Evolutionary conservation across 1,140 invertebrate genomes (phyloP).

Genomic region (Temnothorax curvispinosus): DNA sequence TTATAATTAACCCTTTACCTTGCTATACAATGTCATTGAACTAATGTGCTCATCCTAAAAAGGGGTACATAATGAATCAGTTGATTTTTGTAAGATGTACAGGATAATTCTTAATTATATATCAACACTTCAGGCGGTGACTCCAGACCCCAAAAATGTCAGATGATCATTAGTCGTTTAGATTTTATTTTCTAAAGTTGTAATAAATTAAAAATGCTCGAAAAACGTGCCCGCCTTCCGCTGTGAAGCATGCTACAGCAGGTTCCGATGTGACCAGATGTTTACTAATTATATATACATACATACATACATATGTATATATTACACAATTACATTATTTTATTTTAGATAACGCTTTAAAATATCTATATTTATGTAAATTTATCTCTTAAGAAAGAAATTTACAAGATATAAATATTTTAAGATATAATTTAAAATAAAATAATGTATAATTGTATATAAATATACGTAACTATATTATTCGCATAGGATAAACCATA

Average conservation of each 20-base stretch:
- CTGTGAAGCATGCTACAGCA: not conserved
- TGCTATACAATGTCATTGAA: conserved; percentile 84
- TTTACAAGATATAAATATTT: conserved; percentile 2
- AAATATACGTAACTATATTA: conserved; percentile 2
- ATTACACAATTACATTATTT: not conserved
- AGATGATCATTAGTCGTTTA: not conserved
- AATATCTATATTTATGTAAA: conserved; percentile 7
- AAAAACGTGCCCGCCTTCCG: not conserved
- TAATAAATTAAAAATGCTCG: conserved; percentile 8
- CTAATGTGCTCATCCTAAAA: conserved; percentile 84
- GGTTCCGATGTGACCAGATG: not conserved
- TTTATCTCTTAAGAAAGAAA: not conserved
- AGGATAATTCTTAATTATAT: conserved; percentile 28
- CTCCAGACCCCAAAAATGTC: conserved; percentile 48
- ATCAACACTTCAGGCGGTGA: conserved; percentile 6
- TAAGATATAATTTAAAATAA: not conserved
- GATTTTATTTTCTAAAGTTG: not conserved
- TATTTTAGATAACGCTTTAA: not conserved
- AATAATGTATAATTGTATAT: not conserved
- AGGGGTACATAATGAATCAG: conserved; percentile 77
- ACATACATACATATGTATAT: not conserved
- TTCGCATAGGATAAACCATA: conserved; percentile 37
- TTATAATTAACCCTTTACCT: conserved; percentile 79
- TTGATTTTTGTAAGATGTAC: conserved; percentile 46
- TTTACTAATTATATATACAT: conserved; percentile 13